Conservation (phyloP, 2,797 vertebrate genomes). For the Podarcis lilfordi region DNA sequence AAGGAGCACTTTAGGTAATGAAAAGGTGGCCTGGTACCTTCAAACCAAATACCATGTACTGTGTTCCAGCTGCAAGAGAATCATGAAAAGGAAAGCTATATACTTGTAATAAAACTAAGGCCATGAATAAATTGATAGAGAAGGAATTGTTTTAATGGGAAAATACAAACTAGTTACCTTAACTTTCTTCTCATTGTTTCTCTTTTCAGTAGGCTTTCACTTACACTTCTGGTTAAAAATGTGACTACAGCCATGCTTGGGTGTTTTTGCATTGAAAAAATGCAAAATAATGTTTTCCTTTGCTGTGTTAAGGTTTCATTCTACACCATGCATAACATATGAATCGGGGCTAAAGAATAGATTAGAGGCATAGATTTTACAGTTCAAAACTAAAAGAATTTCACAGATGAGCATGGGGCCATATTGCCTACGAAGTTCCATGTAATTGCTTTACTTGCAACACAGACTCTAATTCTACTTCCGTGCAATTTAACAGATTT, state of each 20-base stretch:
- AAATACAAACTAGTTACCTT: not conserved
- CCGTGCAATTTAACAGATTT: conserved; percentile 82
- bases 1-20: not conserved
- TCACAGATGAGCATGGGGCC: conserved; percentile 67
- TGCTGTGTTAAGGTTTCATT: conserved; percentile 29
- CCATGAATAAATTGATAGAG: not conserved
- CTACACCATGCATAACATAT: not conserved
- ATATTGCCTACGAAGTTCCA: conserved; percentile 71
- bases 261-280: conserved; percentile 39
- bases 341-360: conserved; percentile 27
- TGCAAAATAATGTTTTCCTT: conserved; percentile 13
- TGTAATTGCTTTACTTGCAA: conserved; percentile 79
- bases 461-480: conserved; percentile 77
- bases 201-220: conserved; percentile 16
- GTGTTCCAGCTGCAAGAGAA: conserved; percentile 9
- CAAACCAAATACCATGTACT: conserved; percentile 13
- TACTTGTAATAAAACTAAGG: not conserved
- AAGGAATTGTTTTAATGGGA: conserved; percentile 13
- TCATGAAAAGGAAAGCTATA: not conserved
- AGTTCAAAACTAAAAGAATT: conserved; percentile 65
- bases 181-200: conserved; percentile 16
- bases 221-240: conserved; percentile 34
- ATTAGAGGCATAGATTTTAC: conserved; percentile 48
- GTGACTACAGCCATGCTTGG: conserved; percentile 10
- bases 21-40: not conserved